phyloP scores from a whole-genome alignment of 2,797 vertebrate species.

The Microctenopoma lineatum region DNA sequence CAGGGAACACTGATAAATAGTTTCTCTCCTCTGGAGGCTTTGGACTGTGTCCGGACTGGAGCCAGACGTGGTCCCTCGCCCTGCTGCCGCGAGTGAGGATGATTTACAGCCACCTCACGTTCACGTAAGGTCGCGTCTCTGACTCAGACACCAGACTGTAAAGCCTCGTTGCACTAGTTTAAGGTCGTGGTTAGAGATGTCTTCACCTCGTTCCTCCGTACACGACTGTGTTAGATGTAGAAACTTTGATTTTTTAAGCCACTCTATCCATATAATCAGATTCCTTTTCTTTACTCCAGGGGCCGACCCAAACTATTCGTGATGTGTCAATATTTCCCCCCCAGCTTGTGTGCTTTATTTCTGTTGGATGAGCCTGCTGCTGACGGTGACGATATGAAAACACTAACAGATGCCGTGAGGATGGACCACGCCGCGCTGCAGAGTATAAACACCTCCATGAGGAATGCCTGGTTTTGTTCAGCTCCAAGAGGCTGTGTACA shows the following conservation, averaged over 20 bases:
- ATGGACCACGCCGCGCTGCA: conserved; percentile 58
- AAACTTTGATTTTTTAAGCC: background rate
- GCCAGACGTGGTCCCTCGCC: conserved; percentile 24
- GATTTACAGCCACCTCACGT: conserved; percentile 26
- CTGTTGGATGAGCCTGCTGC: conserved; percentile 44
- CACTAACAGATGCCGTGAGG: conserved; percentile 47
- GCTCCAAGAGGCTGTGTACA: conserved; percentile 59
- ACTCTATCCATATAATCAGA: no score
- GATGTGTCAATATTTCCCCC: conserved; percentile 12
- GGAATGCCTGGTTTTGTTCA: conserved; percentile 78
- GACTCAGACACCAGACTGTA: background rate
- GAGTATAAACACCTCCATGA: conserved; percentile 74
- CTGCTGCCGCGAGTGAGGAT: conserved; percentile 13
- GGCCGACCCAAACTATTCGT: conserved; percentile 7
- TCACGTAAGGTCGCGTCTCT: conserved; percentile 11
- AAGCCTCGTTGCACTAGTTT: background rate
- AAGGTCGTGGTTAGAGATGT: background rate
- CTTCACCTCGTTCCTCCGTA: no score
- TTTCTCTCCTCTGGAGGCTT: conserved; percentile 27
- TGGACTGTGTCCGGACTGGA: conserved; percentile 23
- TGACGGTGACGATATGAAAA: conserved; percentile 44
- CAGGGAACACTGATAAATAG: background rate
- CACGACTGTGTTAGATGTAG: background rate
- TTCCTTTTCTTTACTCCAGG: background rate
- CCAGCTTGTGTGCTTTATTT: conserved; percentile 32